phyloP scores from a whole-genome alignment of 2,797 vertebrate genomes.

The Telmatherina bonti region DNA sequence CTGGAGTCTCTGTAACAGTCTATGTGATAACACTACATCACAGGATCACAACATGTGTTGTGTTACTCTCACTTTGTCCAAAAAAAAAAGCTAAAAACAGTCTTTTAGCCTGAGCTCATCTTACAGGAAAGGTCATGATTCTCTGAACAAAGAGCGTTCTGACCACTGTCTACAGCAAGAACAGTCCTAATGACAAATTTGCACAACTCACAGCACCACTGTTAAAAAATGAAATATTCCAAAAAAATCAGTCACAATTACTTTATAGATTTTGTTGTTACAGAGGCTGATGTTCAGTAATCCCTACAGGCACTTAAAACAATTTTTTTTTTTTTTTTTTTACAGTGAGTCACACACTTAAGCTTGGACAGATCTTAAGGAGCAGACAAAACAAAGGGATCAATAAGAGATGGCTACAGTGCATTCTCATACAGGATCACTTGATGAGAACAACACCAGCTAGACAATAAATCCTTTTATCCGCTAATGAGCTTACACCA shows the following conservation, averaged over 20 bases:
- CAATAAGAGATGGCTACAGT: constrained; percentile 17
- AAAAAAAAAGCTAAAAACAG: no score
- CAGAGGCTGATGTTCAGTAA: neutral
- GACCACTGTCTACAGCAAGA: no score
- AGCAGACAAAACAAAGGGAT: constrained; percentile 37
- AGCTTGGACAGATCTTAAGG: constrained; percentile 24
- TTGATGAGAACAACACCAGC: constrained; percentile 38
- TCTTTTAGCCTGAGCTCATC: no score
- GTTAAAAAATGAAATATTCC: neutral
- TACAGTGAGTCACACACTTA: constrained; percentile 20
- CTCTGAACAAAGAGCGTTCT: no score
- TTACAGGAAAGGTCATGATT: neutral
- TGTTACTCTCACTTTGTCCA: no score
- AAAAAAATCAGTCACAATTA: neutral
- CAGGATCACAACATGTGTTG: no score
- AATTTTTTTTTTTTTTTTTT: neutral
- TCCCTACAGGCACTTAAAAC: constrained; percentile 4
- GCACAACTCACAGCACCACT: neutral
- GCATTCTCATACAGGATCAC: constrained; percentile 18
- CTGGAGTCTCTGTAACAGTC: neutral
- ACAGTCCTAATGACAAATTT: neutral
- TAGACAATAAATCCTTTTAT: constrained; percentile 56
- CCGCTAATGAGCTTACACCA: constrained; percentile 60
- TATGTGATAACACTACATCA: no score
- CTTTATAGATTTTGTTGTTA: no score